Evolutionary conservation across 2,888 invertebrate genomes (phyloP).

Genomic region (Pedicia rivosa): DNA sequence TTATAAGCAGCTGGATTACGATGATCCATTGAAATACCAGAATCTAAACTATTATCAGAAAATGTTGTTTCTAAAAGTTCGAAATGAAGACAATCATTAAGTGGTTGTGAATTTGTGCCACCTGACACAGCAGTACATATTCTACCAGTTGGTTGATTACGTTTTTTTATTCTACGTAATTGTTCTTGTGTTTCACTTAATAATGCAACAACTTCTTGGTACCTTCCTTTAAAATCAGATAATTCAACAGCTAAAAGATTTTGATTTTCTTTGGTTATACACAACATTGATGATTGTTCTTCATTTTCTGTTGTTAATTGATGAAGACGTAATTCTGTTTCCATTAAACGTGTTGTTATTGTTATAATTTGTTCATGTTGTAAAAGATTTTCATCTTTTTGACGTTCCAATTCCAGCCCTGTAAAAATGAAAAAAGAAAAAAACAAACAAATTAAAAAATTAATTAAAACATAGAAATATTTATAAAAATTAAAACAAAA

Average conservation of each 20-base stretch:
- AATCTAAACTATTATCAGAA: slow-evolving; percentile 70
- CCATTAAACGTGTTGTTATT: slow-evolving; percentile 50
- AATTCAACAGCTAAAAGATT: slow-evolving; percentile 79
- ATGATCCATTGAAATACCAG: slow-evolving; percentile 49
- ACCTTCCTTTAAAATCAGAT: slow-evolving; percentile 74
- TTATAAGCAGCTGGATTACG: slow-evolving; percentile 50
- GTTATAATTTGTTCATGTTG: slow-evolving; percentile 74
- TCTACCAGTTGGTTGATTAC: slow-evolving; percentile 51
- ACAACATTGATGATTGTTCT: slow-evolving; percentile 64
- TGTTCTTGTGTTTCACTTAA: slow-evolving; percentile 84
- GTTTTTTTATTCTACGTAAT: slow-evolving; percentile 53
- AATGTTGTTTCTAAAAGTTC: slow-evolving; percentile 78
- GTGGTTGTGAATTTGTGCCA: slow-evolving; percentile 41
- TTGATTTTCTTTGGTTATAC: slow-evolving; percentile 84
- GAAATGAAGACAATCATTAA: slow-evolving; percentile 70
- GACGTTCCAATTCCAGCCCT: slow-evolving; percentile 51
- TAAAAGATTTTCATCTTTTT: slow-evolving; percentile 62
- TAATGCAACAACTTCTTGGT: slow-evolving; percentile 71
- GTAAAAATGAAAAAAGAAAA: neutral
- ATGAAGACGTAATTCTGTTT: slow-evolving; percentile 51
- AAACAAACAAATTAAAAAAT: neutral
- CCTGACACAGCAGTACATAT: slow-evolving; percentile 36
- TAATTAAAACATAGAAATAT: too few species aligned
- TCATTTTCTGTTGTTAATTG: slow-evolving; percentile 75
- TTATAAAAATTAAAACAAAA: too few species aligned